phyloP scores from a whole-genome alignment of 1,140 invertebrate species.

The Rhagoletis pomonella region DNA sequence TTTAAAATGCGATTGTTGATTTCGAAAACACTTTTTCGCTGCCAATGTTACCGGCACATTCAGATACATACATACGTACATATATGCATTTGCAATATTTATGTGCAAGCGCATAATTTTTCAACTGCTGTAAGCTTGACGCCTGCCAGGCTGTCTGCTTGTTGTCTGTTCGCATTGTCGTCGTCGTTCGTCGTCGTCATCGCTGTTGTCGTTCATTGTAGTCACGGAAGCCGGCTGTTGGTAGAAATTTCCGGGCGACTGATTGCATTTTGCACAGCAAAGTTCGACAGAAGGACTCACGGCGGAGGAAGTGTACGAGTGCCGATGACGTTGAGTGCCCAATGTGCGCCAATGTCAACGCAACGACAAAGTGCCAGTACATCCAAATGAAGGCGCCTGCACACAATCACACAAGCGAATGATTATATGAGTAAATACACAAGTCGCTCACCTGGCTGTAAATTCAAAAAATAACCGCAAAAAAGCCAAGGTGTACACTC shows the following conservation, averaged over 20 bases:
- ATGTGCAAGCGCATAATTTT: slow-evolving; percentile 15
- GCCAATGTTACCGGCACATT: neutral
- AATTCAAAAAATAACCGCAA: slow-evolving; percentile 49
- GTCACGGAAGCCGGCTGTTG: slow-evolving; percentile 50
- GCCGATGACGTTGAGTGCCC: neutral
- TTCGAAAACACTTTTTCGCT: neutral
- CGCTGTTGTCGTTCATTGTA: neutral
- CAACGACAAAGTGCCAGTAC: slow-evolving; percentile 12
- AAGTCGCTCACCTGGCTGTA: slow-evolving; percentile 43
- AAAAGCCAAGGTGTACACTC: slow-evolving; percentile 13
- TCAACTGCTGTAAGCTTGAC: slow-evolving; percentile 43
- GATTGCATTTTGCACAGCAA: slow-evolving; percentile 44
- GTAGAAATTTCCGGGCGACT: slow-evolving; percentile 43
- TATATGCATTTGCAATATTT: neutral
- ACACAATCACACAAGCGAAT: neutral
- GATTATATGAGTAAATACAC: neutral
- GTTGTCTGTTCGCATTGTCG: slow-evolving; percentile 39
- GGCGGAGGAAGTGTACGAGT: neutral
- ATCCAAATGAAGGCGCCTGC: neutral
- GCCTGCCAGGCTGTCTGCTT: slow-evolving; percentile 50
- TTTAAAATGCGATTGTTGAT: neutral
- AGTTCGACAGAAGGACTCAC: slow-evolving; percentile 41
- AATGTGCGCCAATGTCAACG: slow-evolving; percentile 39
- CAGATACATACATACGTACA: neutral
- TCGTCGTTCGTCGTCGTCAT: slow-evolving; percentile 14